These are phyloP conservation scores for Paratrypauchen microcephalus DNA, from an alignment of 2,797 vertebrate species.

Conservation along the genomic window DNA sequence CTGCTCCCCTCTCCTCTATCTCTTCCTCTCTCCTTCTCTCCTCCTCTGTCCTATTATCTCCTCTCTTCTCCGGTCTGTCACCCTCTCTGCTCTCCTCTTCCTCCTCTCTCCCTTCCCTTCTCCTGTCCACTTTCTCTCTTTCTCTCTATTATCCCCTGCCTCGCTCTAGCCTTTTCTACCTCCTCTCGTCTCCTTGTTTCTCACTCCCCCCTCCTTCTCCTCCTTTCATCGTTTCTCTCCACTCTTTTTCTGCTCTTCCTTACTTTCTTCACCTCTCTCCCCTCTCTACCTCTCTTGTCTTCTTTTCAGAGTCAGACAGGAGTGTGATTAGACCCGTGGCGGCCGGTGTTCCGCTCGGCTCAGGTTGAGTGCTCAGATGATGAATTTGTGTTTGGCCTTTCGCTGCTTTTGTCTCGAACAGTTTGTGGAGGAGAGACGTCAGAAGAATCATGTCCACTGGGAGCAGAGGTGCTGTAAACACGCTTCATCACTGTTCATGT, in stretches of 20 bases:
- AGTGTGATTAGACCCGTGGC: conserved; percentile 43
- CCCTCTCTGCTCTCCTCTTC: too few relatives aligned
- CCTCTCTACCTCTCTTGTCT: conserved; percentile 6
- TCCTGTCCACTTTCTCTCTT: too few relatives aligned
- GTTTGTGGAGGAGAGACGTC: conserved; percentile 16
- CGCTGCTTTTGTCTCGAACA: conserved; percentile 24
- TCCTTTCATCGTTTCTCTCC: conserved; percentile 18
- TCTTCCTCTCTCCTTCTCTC: too few relatives aligned
- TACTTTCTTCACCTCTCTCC: background rate
- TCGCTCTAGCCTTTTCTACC: background rate
- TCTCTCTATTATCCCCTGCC: too few relatives aligned
- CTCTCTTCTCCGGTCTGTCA: too few relatives aligned
- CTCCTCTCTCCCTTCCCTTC: background rate
- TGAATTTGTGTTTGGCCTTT: conserved; percentile 44
- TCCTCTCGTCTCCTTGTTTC: background rate
- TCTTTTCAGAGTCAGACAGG: conserved; percentile 34
- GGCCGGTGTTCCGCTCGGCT: conserved; percentile 25
- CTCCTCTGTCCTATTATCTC: too few relatives aligned
- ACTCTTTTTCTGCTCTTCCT: conserved; percentile 6
- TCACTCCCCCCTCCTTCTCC: background rate
- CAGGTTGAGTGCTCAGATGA: conserved; percentile 28
- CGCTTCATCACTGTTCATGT: background rate
- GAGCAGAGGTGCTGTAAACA: background rate
- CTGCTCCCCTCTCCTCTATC: background rate
- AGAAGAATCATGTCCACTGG: conserved; percentile 8